Evolutionary conservation across 1,140 invertebrate genomes (phyloP).

Genomic region (Euborellia annulipes): DNA sequence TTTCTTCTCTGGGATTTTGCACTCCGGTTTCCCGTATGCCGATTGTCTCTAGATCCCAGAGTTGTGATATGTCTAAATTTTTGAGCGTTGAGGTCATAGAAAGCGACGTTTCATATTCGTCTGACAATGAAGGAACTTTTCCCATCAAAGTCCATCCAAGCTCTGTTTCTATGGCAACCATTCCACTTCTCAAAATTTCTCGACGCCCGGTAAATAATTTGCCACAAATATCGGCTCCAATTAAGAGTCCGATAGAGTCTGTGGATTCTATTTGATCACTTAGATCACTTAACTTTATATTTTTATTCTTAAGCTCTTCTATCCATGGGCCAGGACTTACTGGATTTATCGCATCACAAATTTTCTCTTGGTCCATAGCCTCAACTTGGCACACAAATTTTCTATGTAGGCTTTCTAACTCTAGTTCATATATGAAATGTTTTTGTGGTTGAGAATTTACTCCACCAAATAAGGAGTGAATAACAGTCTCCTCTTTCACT

Average conservation of each 20-base stretch:
- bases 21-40: slow-evolving; percentile 23
- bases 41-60: slow-evolving; percentile 25
- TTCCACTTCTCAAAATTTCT: slow-evolving; percentile 14
- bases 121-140: slow-evolving; percentile 11
- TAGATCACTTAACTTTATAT: neutral
- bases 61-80: slow-evolving; percentile 15
- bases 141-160: slow-evolving; percentile 23
- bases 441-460: neutral
- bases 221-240: slow-evolving; percentile 20
- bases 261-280: slow-evolving; percentile 9
- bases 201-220: slow-evolving; percentile 19
- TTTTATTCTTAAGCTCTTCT: neutral
- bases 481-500: neutral
- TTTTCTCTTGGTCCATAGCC: neutral
- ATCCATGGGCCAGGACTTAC: neutral
- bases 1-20: slow-evolving; percentile 15
- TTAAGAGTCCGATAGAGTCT: slow-evolving; percentile 15
- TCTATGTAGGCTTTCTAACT: neutral
- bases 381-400: neutral
- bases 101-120: slow-evolving; percentile 13
- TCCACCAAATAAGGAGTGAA: neutral
- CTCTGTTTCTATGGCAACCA: slow-evolving; percentile 21
- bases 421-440: neutral
- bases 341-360: neutral
- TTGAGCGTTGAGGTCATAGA: slow-evolving; percentile 11